A percentile compares a stretch with the other conserved stretches of the same genome.
Evolutionary conservation across 2,797 vertebrate genomes (phyloP).

Genomic region (Darevskia nairensis): DNA sequence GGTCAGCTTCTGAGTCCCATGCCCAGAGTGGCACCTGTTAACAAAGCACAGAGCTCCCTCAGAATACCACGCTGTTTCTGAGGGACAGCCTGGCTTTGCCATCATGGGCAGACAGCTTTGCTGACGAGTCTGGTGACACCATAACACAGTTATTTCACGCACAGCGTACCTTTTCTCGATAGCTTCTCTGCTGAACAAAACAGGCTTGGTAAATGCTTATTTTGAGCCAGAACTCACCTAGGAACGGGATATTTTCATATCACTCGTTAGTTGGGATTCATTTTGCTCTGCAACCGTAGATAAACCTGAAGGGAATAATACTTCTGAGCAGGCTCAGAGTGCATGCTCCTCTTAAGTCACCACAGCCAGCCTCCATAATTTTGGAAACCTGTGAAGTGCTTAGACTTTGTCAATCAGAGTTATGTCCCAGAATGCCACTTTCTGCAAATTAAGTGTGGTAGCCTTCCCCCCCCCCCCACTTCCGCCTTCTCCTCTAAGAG

Average conservation of each 20-base stretch:
- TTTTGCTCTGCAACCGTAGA: not conserved
- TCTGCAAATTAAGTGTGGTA: not conserved
- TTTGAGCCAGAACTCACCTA: not conserved
- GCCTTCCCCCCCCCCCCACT: rapidly evolving
- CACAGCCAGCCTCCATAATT: not conserved
- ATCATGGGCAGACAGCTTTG: not conserved
- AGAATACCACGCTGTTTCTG: not conserved
- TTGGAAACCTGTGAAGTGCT: not conserved
- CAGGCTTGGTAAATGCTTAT: not conserved
- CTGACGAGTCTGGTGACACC: not conserved
- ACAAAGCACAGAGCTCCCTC: not conserved
- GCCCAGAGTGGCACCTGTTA: not conserved
- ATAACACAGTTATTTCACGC: not conserved
- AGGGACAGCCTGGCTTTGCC: not conserved
- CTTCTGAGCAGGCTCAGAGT: not conserved
- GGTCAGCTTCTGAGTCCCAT: not conserved
- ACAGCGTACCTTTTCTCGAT: not conserved
- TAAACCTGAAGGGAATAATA: not conserved
- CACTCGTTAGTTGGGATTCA: no score
- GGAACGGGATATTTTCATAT: not conserved
- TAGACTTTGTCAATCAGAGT: not conserved
- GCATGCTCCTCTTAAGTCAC: not conserved
- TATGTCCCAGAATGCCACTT: not conserved
- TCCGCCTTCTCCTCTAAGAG: not conserved
- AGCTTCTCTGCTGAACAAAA: not conserved